These are phyloP conservation scores for Hormiphora californensis DNA, from an alignment of 37 sponge, comb jelly and placozoan genomes.

Conservation along the genomic window DNA sequence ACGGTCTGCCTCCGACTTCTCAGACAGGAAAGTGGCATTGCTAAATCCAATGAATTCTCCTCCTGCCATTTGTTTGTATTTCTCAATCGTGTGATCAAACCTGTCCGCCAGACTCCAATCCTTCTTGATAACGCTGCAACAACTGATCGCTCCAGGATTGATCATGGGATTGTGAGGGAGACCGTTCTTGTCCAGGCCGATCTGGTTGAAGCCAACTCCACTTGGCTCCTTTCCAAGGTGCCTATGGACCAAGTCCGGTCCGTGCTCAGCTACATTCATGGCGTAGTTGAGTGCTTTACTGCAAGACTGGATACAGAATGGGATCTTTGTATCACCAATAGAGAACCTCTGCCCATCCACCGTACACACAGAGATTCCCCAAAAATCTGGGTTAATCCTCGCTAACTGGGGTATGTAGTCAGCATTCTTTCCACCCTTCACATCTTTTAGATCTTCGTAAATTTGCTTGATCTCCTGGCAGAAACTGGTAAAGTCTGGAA, in stretches of 20 bases:
- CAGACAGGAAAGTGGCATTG: slow-evolving; percentile 58
- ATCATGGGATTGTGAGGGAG: slow-evolving; percentile 7
- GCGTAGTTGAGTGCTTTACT: slow-evolving; percentile 51
- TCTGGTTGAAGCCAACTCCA: slow-evolving; percentile 1
- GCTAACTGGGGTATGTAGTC: slow-evolving; percentile 73
- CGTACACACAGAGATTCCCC: slow-evolving; percentile 76
- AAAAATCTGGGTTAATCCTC: slow-evolving; percentile 60
- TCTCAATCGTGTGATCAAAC: not conserved
- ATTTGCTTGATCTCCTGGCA: slow-evolving; percentile 2
- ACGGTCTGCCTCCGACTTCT: slow-evolving; percentile 55
- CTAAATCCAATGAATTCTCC: slow-evolving; percentile 52
- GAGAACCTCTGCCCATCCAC: slow-evolving; percentile 73
- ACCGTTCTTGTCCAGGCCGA: slow-evolving; percentile 10
- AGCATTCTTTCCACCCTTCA: slow-evolving; percentile 64
- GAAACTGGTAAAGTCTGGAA: slow-evolving; percentile 62
- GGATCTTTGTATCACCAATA: not conserved
- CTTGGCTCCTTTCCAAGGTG: slow-evolving; percentile 57
- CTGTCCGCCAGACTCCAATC: slow-evolving; percentile 44
- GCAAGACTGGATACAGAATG: slow-evolving; percentile 44
- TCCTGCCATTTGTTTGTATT: slow-evolving; percentile 54
- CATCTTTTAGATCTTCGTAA: slow-evolving; percentile 27
- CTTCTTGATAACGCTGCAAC: not conserved
- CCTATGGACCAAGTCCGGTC: slow-evolving; percentile 45
- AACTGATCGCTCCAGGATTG: slow-evolving; percentile 42
- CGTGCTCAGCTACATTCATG: not conserved